Evolutionary conservation across 2,797 vertebrate genomes (phyloP), one percentile per base, ranked within the genome.

Genomic region (Carduelis carduelis): DNA sequence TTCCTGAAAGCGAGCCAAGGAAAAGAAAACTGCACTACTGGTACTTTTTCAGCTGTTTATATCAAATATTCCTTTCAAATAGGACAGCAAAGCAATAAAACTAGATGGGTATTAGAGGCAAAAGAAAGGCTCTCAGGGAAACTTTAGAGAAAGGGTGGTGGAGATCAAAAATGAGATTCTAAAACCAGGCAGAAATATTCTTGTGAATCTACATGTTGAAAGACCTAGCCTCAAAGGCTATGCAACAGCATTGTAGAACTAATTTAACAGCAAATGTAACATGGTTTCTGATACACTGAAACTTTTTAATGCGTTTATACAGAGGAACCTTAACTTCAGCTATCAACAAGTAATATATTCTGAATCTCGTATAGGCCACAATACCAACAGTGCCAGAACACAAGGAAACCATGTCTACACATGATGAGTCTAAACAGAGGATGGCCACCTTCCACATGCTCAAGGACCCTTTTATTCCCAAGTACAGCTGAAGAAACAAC

Each of bases 1-100:
- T 94, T 95, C 83, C 85, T 93, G 87, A 95, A 93, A 78, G 47
- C 3, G 7, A 87, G 84, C 76, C 93, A 96, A 97, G 21, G 88
- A 93, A 97, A 94, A 95, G 87, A 95, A 90, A 95, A 74, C 53
- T 85, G 86, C 64, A 70, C 46, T 93, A 71, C 30, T 75, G 50
- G 56, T 83, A 85, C 60, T 94, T 94, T 92, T 83, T 63, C 89
- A 89, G 60, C 68, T 85, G 82, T 70, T 95, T 89, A 35, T 64
- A 63, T 43, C 60, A 85, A 79, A 80, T 92, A 90, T 50, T 75
- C 41, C 18, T 83, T 82, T 93, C 34, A 89, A 77, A 83, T 20
- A 74, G 4, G 49, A 83, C 37, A 46, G 28, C 0, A 1, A 18
- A 90, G 34, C 21, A 90, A 87, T 53, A 89, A 89, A 95, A 70